phyloP scores from a whole-genome alignment of 2,888 invertebrate species.

The Drosophila bunnanda region DNA sequence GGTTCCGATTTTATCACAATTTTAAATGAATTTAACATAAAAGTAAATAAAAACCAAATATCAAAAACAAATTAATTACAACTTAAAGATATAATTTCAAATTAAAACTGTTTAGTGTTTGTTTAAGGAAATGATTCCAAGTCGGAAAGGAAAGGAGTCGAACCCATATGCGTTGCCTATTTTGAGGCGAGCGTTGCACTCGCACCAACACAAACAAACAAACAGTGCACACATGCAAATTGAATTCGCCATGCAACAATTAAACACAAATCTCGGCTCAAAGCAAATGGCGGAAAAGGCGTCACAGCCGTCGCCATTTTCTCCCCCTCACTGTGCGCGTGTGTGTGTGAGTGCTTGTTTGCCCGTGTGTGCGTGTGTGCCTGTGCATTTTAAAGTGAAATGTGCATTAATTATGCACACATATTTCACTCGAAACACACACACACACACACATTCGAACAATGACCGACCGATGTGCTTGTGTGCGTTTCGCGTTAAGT shows the following conservation, averaged over 20 bases:
- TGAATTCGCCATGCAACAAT: slow-evolving; percentile 80
- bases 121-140: background rate
- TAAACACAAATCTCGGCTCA: slow-evolving; percentile 82
- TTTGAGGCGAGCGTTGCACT: slow-evolving; percentile 50
- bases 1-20: slow-evolving; percentile 51
- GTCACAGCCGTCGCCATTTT: slow-evolving; percentile 65
- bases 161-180: slow-evolving; percentile 49
- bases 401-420: slow-evolving; percentile 79
- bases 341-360: slow-evolving; percentile 25
- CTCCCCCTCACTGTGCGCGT: slow-evolving; percentile 15
- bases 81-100: background rate
- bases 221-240: slow-evolving; percentile 50
- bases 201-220: slow-evolving; percentile 16
- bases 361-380: slow-evolving; percentile 32
- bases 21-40: slow-evolving; percentile 2
- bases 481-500: slow-evolving; percentile 49
- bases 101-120: background rate
- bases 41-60: background rate
- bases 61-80: background rate
- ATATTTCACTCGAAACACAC: slow-evolving; percentile 46
- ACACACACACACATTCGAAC: slow-evolving; percentile 12
- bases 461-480: slow-evolving; percentile 10
- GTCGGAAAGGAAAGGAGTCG: background rate
- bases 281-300: slow-evolving; percentile 59
- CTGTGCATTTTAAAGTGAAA: slow-evolving; percentile 77